Evolutionary conservation across 2,888 invertebrate species (phyloP), one percentile per base, ranked within the genome.

Genomic region (Polyploca ridens): DNA sequence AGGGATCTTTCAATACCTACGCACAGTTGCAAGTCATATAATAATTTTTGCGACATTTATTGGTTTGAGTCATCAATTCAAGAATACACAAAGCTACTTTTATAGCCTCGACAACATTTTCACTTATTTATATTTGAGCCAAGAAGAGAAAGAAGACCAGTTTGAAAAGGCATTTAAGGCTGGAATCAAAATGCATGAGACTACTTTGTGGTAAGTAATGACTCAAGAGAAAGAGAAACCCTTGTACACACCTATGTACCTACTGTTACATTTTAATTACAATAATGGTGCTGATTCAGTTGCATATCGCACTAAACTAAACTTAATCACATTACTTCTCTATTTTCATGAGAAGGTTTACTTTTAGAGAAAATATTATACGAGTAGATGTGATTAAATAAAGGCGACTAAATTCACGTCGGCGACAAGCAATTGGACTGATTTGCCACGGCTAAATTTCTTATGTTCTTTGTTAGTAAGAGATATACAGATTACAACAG

Each of bases 61-160:
- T 4, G 69, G 74, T 57, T 75, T 84, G 5, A 81, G 84, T 33
- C 73, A 83, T 62, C 90, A 89, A 71, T 90, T 76, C 64, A 81
- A 74, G 60, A 86, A 85, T 65, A 62, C 90, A 35, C 77, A 82
- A 33, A 83, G 80, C 27, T 90, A 90, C 69, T 90, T 90, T 71
- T 63, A 67, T 27, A 77, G 69, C 10, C 80, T 90, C 0, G 69
- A 71, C 5, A 59, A 73, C 0, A 84, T 89, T 59, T 90, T 89
- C 63, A 68, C 76, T 11, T 38, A 72, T 0, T 14, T 13, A 11
- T 64, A 75, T 46, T 59, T 76, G n/a, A 69, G 66, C 33, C 86
- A 85, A 16, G 41, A 44, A 0, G 76, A 82, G 38, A 88, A 81
- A 33, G 88, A 89, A 67, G 16, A 57, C 0, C 69, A 74, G 38